phyloP scores from a whole-genome alignment of 2,113 vertebrate genomes.

The Ceyx melanurus region DNA sequence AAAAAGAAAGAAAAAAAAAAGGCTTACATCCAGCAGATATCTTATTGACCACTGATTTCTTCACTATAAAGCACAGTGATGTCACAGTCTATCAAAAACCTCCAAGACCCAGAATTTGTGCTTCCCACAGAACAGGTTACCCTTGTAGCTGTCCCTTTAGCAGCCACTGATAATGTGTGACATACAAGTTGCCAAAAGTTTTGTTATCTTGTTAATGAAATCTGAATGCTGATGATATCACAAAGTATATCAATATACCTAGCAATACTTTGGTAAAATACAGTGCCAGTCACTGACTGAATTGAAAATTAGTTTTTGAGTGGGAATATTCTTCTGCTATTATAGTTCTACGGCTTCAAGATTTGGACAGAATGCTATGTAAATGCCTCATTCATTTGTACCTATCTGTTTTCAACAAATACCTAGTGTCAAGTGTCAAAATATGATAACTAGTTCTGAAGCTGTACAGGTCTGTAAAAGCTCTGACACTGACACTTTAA shows the following conservation, averaged over 20 bases:
- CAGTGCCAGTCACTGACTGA: neutral
- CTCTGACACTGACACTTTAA: neutral
- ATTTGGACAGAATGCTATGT: neutral
- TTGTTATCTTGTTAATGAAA: neutral
- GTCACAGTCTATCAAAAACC: neutral
- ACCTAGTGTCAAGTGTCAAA: neutral
- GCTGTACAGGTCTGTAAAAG: neutral
- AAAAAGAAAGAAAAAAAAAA: neutral
- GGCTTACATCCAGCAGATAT: neutral
- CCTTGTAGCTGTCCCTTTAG: neutral
- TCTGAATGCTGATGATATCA: neutral
- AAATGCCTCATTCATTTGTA: neutral
- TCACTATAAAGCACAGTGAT: neutral
- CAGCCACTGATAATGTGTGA: neutral
- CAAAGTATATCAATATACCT: neutral
- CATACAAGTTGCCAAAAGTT: neutral
- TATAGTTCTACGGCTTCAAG: neutral
- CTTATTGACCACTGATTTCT: neutral
- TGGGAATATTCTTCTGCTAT: neutral
- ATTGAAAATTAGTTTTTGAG: constrained; percentile 14
- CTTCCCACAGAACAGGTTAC: neutral
- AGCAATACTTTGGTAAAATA: neutral
- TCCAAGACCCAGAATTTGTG: neutral
- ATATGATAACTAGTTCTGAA: neutral
- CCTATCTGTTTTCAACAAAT: neutral